A percentile compares a stretch with the other conserved stretches of the same genome.
phyloP scores from a whole-genome alignment of 1,140 invertebrate genomes.

The silkworm (Bombyx mori) region ASM3026992v2 NC_085113.1:1662501-1663000 shows the following conservation, averaged over 20 bases:
- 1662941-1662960: neutral
- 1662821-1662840: slow-evolving; percentile 43
- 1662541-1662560: too few species aligned
- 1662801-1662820: slow-evolving; percentile 3
- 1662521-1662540: too few species aligned
- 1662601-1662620: too few species aligned
- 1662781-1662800: neutral
- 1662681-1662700: too few species aligned
- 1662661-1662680: too few species aligned
- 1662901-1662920: slow-evolving; percentile 1
- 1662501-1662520: too few species aligned
- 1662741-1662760: neutral
- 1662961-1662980: neutral
- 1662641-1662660: too few species aligned
- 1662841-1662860: slow-evolving; percentile 35
- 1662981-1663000: neutral
- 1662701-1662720: too few species aligned
- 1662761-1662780: neutral
- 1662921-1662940: neutral
- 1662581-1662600: too few species aligned
- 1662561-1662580: too few species aligned
- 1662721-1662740: neutral
- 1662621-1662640: too few species aligned
- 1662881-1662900: neutral
- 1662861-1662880: slow-evolving; percentile 39